phyloP scores from a whole-genome alignment of 2,888 invertebrate genomes.

The Leptinotarsa haldemani region DNA sequence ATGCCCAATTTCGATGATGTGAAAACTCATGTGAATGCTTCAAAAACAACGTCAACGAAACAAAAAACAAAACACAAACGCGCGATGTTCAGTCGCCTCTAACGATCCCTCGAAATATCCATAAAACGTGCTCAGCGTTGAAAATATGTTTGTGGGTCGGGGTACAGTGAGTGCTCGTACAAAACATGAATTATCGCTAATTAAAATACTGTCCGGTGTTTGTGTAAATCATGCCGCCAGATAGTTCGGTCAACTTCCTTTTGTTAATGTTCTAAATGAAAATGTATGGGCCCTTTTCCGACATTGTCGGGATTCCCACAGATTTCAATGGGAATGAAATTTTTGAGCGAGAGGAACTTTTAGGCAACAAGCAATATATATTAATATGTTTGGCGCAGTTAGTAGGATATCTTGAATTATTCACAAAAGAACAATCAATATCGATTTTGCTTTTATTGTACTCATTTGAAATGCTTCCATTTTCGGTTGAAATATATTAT shows the following conservation, averaged over 20 bases:
- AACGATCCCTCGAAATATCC: constrained; percentile 13
- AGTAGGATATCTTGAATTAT: constrained; percentile 2
- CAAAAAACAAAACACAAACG: constrained; percentile 1
- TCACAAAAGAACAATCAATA: neutral
- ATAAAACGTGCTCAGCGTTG: constrained; percentile 17
- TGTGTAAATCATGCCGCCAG: constrained; percentile 7
- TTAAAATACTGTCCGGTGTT: constrained; percentile 7
- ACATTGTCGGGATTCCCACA: neutral
- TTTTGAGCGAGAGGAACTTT: neutral
- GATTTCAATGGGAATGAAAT: neutral
- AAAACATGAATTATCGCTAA: constrained; percentile 12
- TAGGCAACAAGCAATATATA: neutral
- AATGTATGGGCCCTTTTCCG: constrained; percentile 16
- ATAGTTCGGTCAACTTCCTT: constrained; percentile 6
- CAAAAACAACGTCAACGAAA: constrained; percentile 2
- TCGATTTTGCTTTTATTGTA: no score
- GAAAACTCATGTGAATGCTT: neutral
- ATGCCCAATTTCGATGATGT: neutral
- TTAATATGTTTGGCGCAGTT: neutral
- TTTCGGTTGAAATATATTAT: no score
- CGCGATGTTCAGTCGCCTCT: constrained; percentile 10
- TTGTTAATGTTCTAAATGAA: constrained; percentile 6
- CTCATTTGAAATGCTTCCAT: no score
- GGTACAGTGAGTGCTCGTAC: constrained; percentile 10
- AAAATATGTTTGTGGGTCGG: neutral